A percentile compares a stretch with the other conserved stretches of the same genome.
These are phyloP conservation scores for Volucella inflata DNA, from an alignment of 2,888 invertebrate genomes.

Conservation along the genomic window DNA sequence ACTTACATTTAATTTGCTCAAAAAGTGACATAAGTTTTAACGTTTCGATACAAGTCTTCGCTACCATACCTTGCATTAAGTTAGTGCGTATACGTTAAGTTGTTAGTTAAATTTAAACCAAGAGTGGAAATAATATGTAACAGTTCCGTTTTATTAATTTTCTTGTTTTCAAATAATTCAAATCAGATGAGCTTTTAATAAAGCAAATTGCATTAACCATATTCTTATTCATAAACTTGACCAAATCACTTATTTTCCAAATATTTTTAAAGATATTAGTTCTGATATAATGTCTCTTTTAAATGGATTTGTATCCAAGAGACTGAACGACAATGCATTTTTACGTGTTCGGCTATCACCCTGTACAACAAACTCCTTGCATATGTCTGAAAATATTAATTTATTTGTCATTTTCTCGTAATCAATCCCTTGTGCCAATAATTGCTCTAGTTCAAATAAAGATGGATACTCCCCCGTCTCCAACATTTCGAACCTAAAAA, in stretches of 20 bases:
- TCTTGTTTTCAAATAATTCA: too few species aligned
- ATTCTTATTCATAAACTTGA: too few species aligned
- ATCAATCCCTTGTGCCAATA: conserved; percentile 77
- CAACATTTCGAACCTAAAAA: conserved; percentile 79
- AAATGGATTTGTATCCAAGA: conserved; percentile 78
- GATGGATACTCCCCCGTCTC: conserved; percentile 80
- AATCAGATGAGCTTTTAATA: too few species aligned
- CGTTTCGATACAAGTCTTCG: too few species aligned
- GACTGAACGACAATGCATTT: conserved; percentile 41
- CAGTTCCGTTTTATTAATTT: too few species aligned
- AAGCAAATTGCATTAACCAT: too few species aligned
- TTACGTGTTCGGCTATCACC: conserved; percentile 66
- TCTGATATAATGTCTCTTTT: conserved; percentile 77
- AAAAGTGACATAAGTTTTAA: too few species aligned
- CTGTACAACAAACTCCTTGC: conserved; percentile 27
- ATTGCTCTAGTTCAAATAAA: conserved; percentile 77
- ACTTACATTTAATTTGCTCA: too few species aligned
- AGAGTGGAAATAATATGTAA: too few species aligned
- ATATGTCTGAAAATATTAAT: conserved; percentile 36
- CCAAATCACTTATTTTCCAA: conserved; percentile 38
- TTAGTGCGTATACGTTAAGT: too few species aligned
- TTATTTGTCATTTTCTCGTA: conserved; percentile 76
- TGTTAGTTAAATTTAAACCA: too few species aligned
- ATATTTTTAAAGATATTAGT: conserved; percentile 66
- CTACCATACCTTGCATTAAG: too few species aligned